Percentiles rank a stretch among this genome's conserved stretches.
Evolutionary conservation across 92 coral and sea anemone genomes (phyloP).

Genomic region (Desmophyllum pertusum): DNA sequence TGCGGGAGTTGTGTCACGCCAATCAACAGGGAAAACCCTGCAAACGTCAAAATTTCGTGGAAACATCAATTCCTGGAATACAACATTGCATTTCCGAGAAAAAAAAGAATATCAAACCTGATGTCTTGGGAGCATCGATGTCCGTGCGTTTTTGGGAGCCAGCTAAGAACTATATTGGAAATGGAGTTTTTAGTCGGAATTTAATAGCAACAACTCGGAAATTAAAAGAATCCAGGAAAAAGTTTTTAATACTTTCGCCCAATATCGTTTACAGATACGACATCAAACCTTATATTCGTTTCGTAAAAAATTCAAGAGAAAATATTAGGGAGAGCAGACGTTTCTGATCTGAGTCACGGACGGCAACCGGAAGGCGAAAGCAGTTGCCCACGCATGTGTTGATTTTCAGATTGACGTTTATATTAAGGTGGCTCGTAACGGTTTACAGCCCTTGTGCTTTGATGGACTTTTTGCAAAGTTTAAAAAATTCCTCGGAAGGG

Average conservation of each 20-base stretch:
- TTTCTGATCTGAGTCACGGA: too few relatives aligned
- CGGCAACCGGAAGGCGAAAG: too few relatives aligned
- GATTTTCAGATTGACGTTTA: too few relatives aligned
- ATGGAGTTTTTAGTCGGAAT: background rate
- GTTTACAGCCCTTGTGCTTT: too few relatives aligned
- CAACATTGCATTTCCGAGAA: background rate
- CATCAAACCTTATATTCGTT: too few relatives aligned
- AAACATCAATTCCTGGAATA: background rate
- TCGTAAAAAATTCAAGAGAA: too few relatives aligned
- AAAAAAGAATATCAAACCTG: background rate
- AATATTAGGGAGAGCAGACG: too few relatives aligned
- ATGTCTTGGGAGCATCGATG: background rate
- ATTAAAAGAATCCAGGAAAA: background rate
- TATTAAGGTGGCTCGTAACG: too few relatives aligned
- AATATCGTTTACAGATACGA: background rate
- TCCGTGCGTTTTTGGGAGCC: background rate
- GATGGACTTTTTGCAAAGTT: too few relatives aligned
- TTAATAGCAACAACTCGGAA: background rate
- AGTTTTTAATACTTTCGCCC: background rate
- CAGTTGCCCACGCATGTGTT: too few relatives aligned
- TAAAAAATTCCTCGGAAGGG: too few relatives aligned
- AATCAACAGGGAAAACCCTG: slow-evolving; percentile 17
- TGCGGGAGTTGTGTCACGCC: background rate
- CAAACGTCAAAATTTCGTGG: background rate
- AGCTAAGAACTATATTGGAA: background rate